Base-by-base conservation (phyloP, 2,797 vertebrate genomes). In the Graptemys geographica region DNA sequence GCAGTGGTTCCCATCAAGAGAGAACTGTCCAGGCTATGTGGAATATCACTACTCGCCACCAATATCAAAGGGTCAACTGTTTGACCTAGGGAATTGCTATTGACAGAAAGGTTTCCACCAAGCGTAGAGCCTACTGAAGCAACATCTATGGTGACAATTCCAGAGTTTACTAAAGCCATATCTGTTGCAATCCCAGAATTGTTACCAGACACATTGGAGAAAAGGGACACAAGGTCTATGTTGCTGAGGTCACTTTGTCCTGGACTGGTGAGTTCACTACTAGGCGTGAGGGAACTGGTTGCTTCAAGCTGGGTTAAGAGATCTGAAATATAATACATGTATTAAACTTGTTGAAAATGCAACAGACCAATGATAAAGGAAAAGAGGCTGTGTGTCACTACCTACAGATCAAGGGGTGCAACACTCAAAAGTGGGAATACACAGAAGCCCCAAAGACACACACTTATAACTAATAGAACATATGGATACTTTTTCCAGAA, bases 71-170 rank as follows among this genome's bases (percentile, higher is more conserved):
- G 99, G 96, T 99, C 99, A 12, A 98, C 98, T 0, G 98, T 94
- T 84, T 99, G 99, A 90, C 98, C 98, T 78, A 99, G 86, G 18
- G 98, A 96, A 86, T 44, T 97, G 94, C 5, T 97, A 37, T 80
- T 96, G 25, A 97, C 92, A 3, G 98, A 96, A 16, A 98, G 94
- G 88, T 57, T 97, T 23, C 97, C 98, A 28, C 98, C 98, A 0
- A 99, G 98, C 0, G 99, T 97, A 0, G 99, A 97, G 53, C 98
- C 98, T 49, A 99, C 99, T 0, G 99, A 99, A 55, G 99, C 98
- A 0, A 99, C 99, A 41, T 99, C 99, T 0, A 99, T 99, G 0
- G 99, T 99, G 92, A 99, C 98, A 87, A 99, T 99, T 55, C 99
- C 99, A 1, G 99, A 98, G 97, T 98, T 99, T 93, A 99, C 99